Evolutionary conservation across 2,113 vertebrate genomes (phyloP).

Genomic region (Istiophorus platypterus): DNA sequence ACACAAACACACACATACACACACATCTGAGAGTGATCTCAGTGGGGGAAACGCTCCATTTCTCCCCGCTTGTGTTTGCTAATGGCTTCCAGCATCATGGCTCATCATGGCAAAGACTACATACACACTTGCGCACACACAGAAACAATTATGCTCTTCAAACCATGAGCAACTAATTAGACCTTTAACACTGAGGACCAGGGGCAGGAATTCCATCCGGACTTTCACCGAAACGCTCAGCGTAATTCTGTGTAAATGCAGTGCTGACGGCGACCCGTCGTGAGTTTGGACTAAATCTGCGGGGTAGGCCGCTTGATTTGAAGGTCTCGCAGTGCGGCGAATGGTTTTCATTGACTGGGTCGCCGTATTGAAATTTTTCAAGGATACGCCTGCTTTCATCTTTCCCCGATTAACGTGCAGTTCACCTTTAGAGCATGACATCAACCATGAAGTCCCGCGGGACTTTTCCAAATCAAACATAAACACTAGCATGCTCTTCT

Average conservation of each 20-base stretch:
- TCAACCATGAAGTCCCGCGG: slow-evolving; percentile 51
- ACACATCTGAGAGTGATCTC: slow-evolving; percentile 85
- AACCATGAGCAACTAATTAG: slow-evolving; percentile 80
- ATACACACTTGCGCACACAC: slow-evolving; percentile 70
- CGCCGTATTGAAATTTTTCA: slow-evolving; percentile 53
- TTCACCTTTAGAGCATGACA: slow-evolving; percentile 62
- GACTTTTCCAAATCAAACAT: slow-evolving; percentile 55
- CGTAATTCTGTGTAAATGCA: slow-evolving; percentile 63
- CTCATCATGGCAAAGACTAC: slow-evolving; percentile 67
- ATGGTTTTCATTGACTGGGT: slow-evolving; percentile 66
- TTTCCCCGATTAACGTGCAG: slow-evolving; percentile 49
- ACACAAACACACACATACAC: slow-evolving; percentile 41
- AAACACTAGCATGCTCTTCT: slow-evolving; percentile 47
- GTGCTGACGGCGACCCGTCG: slow-evolving; percentile 54
- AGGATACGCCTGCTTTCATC: slow-evolving; percentile 69
- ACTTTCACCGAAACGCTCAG: slow-evolving; percentile 63
- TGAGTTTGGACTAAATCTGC: slow-evolving; percentile 55
- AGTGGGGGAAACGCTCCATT: slow-evolving; percentile 80
- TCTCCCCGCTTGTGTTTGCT: slow-evolving; percentile 78
- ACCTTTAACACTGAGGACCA: slow-evolving; percentile 76
- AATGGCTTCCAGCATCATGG: slow-evolving; percentile 84
- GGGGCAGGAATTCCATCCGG: slow-evolving; percentile 69
- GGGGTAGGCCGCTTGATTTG: slow-evolving; percentile 42
- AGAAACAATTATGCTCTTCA: slow-evolving; percentile 83
- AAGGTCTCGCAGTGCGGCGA: slow-evolving; percentile 58